A percentile compares a stretch with the other conserved stretches of the same genome.
These are phyloP conservation scores for Mamestra configurata DNA, from an alignment of 1,140 invertebrate species.

Conservation along the genomic window DNA sequence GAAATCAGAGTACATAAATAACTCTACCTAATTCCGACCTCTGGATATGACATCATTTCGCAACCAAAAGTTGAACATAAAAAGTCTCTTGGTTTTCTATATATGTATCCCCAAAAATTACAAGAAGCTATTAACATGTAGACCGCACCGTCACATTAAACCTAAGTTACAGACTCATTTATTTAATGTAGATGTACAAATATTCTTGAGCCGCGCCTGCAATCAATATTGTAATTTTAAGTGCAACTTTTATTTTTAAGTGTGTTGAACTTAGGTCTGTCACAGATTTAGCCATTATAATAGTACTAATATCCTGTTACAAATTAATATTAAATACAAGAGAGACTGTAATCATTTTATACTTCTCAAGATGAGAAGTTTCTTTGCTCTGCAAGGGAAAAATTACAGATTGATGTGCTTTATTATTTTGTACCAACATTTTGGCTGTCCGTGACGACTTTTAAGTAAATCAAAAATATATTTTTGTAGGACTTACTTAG, in stretches of 20 bases:
- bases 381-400: neutral
- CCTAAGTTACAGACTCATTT: constrained; percentile 17
- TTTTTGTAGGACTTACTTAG: constrained; percentile 62
- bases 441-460: constrained; percentile 36
- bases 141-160: neutral
- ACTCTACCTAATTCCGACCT: too few relatives aligned
- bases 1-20: too few relatives aligned
- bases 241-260: constrained; percentile 40
- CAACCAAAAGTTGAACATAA: too few relatives aligned
- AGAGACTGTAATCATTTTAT: too few relatives aligned
- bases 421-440: neutral
- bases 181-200: constrained; percentile 49
- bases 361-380: too few relatives aligned
- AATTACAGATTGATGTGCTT: neutral
- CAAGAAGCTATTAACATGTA: neutral
- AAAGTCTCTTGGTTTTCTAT: too few relatives aligned
- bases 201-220: constrained; percentile 44
- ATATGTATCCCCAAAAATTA: too few relatives aligned
- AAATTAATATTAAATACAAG: too few relatives aligned
- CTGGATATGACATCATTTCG: too few relatives aligned
- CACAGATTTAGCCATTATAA: neutral
- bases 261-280: neutral
- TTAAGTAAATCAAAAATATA: constrained; percentile 61
- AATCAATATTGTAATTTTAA: constrained; percentile 26
- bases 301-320: too few relatives aligned